Evolutionary conservation across 2,797 vertebrate genomes (phyloP), one percentile per base, ranked within the genome.

Genomic region (Eospalax fontanierii): DNA sequence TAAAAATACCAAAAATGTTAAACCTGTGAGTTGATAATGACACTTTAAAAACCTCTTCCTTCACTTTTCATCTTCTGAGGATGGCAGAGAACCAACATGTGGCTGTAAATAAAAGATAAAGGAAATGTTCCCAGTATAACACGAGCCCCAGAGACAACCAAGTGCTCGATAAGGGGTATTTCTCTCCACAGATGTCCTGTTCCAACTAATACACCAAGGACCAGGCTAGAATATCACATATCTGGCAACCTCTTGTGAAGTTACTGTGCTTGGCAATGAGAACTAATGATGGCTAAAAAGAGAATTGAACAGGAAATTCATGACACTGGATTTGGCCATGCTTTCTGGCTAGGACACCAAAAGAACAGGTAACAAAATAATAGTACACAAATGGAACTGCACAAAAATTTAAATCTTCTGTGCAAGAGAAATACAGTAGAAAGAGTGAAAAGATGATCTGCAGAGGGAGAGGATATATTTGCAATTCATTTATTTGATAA

Each of bases 211-310:
- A 94, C 83, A 71, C 59, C 54, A 80, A 89, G 61, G 76, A 68
- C 19, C 38, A 74, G 71, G 63, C n/a, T 86, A 35, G 70, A 78
- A 89, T 78, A 38, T 83, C 57, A 19, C 63, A 66, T 30, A 57
- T 65, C 75, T 50, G 40, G 33, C 40, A 35, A 40, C 16, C 33
- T 70, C 40, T 80, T 46, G 22, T 68, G 26, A 95, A 95, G 86
- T 96, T 16, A 89, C 66, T 88, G 33, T 40, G 82, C 68, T 95
- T 88, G 82, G 40, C 26, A 61, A 71, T 73, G 50, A 85, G 43
- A 57, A 78, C 50, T 22, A 92, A 8, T 40, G 35, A 38, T 65
- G 24, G 43, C 59, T 65, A 78, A 80, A 81, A 80, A 81, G 9
- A 24, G 22, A 82, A 43, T 4, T 54, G 9, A 10, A 74, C 33